Conservation (phyloP, 2,797 vertebrate species). For the Hyperoplus lanceolatus region DNA sequence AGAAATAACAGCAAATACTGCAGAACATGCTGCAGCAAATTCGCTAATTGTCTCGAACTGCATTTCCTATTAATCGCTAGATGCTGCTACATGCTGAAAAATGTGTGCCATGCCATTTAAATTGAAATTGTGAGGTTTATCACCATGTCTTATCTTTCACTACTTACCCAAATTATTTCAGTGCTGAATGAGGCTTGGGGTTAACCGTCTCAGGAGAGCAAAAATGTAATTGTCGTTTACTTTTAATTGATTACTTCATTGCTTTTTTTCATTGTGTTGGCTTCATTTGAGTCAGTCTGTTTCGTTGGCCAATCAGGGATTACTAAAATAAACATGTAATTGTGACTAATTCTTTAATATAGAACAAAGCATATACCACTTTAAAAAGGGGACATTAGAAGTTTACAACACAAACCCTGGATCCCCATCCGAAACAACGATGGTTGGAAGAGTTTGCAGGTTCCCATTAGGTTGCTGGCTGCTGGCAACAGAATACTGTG, state of each 20-base stretch:
- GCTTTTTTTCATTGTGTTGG: background rate
- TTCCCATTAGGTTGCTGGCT: slow-evolving; percentile 1
- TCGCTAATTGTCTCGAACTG: background rate
- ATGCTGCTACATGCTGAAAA: background rate
- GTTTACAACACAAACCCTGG: slow-evolving; percentile 44
- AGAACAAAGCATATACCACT: background rate
- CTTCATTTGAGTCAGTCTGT: background rate
- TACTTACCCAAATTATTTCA: background rate
- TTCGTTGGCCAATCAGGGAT: background rate
- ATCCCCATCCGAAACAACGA: slow-evolving; percentile 40
- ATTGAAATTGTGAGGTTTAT: too few species aligned
- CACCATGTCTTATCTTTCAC: background rate
- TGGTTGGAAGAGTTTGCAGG: slow-evolving; percentile 51
- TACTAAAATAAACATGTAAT: background rate
- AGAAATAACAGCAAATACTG: background rate
- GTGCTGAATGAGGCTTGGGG: background rate
- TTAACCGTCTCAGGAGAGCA: background rate
- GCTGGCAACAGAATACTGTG: slow-evolving; percentile 24
- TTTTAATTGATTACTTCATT: too few species aligned
- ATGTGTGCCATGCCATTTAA: background rate
- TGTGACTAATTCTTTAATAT: background rate
- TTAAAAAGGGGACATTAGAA: background rate
- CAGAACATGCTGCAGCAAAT: background rate
- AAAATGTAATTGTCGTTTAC: background rate
- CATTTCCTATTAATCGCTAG: background rate